phyloP scores from a whole-genome alignment of 2,888 invertebrate genomes.

The Uloborus plumipes region DNA sequence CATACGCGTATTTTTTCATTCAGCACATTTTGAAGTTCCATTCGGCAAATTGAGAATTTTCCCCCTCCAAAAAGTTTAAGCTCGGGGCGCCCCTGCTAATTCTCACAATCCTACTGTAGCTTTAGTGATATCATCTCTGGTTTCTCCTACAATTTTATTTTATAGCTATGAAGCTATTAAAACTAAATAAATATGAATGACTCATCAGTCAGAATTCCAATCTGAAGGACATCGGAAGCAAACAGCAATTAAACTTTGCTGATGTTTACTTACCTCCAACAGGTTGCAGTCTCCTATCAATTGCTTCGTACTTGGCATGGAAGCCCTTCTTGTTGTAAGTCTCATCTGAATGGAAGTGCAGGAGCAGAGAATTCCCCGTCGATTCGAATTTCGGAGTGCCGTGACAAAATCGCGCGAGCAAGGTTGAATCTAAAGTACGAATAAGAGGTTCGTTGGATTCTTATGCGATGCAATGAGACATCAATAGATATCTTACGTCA shows the following conservation, averaged over 20 bases:
- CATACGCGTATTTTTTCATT: no score
- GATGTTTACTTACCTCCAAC: constrained; percentile 27
- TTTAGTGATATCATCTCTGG: no score
- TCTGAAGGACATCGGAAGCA: neutral
- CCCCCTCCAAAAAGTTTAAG: no score
- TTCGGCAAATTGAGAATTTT: no score
- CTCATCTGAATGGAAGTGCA: constrained; percentile 67
- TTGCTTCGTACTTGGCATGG: constrained; percentile 51
- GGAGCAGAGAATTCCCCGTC: constrained; percentile 45
- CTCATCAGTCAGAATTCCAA: no score
- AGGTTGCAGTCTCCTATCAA: constrained; percentile 20
- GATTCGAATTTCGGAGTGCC: constrained; percentile 39
- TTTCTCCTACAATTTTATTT: no score
- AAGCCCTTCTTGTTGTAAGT: constrained; percentile 65
- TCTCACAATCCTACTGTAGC: no score
- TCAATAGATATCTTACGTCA: neutral
- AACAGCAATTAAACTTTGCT: neutral
- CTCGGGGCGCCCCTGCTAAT: no score
- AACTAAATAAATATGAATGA: no score
- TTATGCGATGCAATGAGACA: neutral
- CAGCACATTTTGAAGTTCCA: no score
- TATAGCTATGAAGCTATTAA: no score
- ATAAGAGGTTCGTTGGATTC: neutral
- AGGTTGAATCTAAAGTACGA: constrained; percentile 14
- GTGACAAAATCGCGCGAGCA: constrained; percentile 37